Conservation (phyloP, 2,888 invertebrate genomes). For the Oithona nana region DNA sequence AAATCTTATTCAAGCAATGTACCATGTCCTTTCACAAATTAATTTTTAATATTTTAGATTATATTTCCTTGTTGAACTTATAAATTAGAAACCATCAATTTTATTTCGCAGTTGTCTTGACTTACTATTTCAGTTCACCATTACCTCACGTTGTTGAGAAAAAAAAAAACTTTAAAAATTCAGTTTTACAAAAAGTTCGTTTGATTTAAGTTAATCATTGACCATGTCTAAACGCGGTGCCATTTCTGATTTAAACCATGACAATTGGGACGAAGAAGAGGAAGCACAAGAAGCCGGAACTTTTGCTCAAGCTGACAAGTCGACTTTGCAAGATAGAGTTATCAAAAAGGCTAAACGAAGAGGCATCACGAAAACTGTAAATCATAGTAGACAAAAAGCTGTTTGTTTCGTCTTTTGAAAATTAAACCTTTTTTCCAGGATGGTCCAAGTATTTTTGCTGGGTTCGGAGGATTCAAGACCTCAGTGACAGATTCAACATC, state of each 20-base stretch:
- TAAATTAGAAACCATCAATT: no score
- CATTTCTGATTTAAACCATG: slow-evolving; percentile 37
- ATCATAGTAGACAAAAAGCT: neutral
- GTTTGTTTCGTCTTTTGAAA: no score
- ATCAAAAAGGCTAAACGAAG: slow-evolving; percentile 59
- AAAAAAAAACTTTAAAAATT: no score
- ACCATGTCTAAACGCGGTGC: neutral
- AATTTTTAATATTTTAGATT: no score
- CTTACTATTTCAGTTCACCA: no score
- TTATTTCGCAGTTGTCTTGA: no score
- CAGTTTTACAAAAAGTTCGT: no score
- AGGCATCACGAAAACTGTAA: slow-evolving; percentile 17
- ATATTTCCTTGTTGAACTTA: no score
- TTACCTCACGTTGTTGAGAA: no score
- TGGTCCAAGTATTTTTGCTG: neutral
- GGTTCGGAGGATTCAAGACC: neutral
- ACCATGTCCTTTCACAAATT: no score
- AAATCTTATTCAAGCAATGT: no score
- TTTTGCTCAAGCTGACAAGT: slow-evolving; percentile 34
- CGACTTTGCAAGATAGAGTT: slow-evolving; percentile 50
- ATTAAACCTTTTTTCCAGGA: no score
- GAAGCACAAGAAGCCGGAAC: slow-evolving; percentile 50
- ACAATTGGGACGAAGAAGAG: slow-evolving; percentile 66
- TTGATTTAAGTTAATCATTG: neutral
- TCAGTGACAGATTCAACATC: neutral